Evolutionary conservation across 1,140 invertebrate species (phyloP).

Genomic region (Platyura marginata): DNA sequence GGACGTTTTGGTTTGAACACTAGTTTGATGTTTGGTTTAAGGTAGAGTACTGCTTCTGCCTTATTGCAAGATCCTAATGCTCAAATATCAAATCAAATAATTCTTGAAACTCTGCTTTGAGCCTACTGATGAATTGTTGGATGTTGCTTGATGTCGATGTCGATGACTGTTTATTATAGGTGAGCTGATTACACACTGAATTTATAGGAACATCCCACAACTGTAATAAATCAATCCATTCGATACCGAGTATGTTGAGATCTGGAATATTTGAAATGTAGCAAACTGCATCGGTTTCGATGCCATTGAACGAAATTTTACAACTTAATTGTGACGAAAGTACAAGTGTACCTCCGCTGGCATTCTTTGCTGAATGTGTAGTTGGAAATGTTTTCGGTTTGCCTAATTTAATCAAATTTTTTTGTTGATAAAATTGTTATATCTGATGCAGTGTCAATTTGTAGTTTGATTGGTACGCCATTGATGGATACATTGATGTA

Average conservation of each 20-base stretch:
- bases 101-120: too few species aligned
- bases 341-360: background rate
- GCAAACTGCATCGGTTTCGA: too few species aligned
- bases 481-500: background rate
- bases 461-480: background rate
- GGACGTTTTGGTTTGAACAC: background rate
- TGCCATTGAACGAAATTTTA: background rate
- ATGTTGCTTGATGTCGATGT: background rate
- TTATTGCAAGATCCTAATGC: background rate
- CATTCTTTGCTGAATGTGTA: background rate
- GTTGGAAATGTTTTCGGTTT: background rate
- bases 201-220: background rate
- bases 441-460: background rate
- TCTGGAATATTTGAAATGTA: too few species aligned
- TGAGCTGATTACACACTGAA: background rate
- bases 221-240: background rate
- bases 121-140: background rate
- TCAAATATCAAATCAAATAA: too few species aligned
- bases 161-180: background rate
- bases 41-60: background rate
- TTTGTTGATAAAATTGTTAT: background rate
- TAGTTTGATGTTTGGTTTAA: background rate
- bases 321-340: background rate
- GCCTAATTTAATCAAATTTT: background rate
- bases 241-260: background rate